These are phyloP conservation scores for Cartodere bifasciata DNA, from an alignment of 2,888 invertebrate genomes.

Conservation along the genomic window DNA sequence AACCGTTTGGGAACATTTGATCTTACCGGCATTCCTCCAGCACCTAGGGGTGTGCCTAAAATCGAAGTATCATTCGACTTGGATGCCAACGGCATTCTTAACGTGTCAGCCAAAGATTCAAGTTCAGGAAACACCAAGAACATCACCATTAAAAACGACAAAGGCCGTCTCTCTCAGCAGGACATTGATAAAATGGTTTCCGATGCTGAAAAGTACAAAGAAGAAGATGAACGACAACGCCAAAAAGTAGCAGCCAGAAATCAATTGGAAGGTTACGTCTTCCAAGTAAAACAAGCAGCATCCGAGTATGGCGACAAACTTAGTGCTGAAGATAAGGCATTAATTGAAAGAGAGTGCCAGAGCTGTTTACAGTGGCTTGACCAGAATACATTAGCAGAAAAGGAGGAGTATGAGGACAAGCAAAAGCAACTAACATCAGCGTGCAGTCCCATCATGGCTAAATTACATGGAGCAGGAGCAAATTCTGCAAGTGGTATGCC, in stretches of 20 bases:
- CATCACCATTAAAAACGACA: conserved; percentile 74
- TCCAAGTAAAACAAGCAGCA: conserved; percentile 51
- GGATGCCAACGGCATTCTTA: conserved; percentile 60
- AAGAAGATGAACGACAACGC: conserved; percentile 56
- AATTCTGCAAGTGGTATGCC: no score
- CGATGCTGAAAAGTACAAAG: conserved; percentile 61
- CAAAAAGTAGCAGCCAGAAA: conserved; percentile 54
- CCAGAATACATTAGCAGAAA: conserved; percentile 48
- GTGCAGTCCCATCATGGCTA: conserved; percentile 46
- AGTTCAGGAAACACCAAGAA: conserved; percentile 54
- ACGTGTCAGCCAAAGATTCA: conserved; percentile 44
- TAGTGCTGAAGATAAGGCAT: conserved; percentile 47
- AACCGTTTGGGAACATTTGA: conserved; percentile 54
- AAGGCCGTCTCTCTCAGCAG: conserved; percentile 64
- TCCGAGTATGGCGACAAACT: conserved; percentile 50
- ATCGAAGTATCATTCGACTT: conserved; percentile 61
- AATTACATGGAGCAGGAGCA: conserved; percentile 31
- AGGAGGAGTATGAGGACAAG: conserved; percentile 49
- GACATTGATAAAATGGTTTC: conserved; percentile 71
- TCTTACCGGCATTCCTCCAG: conserved; percentile 55
- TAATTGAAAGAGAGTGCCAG: conserved; percentile 39
- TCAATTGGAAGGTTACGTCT: conserved; percentile 54
- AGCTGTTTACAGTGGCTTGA: conserved; percentile 53
- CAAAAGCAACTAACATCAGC: conserved; percentile 35
- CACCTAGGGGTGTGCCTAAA: conserved; percentile 54